Evolutionary conservation across 2,113 vertebrate species (phyloP).

Genomic region (Cephalophus harveyi): DNA sequence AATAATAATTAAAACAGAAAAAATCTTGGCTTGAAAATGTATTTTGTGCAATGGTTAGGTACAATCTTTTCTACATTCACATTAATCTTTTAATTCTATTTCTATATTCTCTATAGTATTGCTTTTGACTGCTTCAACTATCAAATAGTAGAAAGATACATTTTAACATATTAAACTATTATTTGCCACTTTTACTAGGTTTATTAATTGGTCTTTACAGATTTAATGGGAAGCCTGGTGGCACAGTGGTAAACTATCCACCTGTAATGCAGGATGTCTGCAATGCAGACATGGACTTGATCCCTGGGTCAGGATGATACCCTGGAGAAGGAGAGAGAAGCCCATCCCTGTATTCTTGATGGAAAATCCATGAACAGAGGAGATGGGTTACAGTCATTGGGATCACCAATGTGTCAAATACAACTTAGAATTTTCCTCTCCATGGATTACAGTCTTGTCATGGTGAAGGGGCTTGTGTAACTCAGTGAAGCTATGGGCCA

Average conservation of each 20-base stretch:
- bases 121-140: background rate
- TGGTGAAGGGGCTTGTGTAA: background rate
- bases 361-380: background rate
- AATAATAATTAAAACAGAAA: background rate
- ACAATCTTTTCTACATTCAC: background rate
- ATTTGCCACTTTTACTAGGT: background rate
- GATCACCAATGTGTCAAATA: background rate
- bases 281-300: background rate
- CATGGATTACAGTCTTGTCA: background rate
- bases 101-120: background rate
- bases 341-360: background rate
- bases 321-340: background rate
- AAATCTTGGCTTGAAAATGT: background rate
- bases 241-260: background rate
- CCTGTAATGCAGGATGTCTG: background rate
- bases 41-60: background rate
- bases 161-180: background rate
- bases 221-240: background rate
- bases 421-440: background rate
- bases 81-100: background rate
- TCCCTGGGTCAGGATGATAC: background rate
- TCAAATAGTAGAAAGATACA: background rate
- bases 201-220: background rate
- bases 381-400: background rate
- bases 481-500: background rate